Evolutionary conservation across 2,113 vertebrate genomes (phyloP).

Genomic region (Albula goreensis): DNA sequence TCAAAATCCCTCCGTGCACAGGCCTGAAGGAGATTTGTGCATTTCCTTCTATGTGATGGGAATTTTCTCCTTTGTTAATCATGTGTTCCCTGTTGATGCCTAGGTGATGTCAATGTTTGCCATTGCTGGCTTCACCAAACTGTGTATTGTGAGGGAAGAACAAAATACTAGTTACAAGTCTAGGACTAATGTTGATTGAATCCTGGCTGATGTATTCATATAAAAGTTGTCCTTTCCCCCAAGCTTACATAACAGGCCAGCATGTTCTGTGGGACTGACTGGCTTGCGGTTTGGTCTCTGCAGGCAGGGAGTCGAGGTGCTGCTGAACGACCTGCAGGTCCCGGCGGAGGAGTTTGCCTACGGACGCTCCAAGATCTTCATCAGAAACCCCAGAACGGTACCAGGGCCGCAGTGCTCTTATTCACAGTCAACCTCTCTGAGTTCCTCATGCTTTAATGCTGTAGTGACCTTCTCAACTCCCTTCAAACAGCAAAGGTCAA

Average conservation of each 20-base stretch:
- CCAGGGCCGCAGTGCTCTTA: conserved; percentile 36
- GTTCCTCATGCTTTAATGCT: too few relatives aligned
- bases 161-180: background rate
- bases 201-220: too few relatives aligned
- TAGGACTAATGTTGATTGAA: too few relatives aligned
- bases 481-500: too few relatives aligned
- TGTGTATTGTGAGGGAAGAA: background rate
- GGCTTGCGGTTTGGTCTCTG: conserved; percentile 36
- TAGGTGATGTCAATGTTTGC: too few relatives aligned
- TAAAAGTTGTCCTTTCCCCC: too few relatives aligned
- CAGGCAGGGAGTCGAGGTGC: conserved; percentile 89
- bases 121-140: too few relatives aligned
- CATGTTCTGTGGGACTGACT: conserved; percentile 4
- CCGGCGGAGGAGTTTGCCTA: conserved; percentile 86
- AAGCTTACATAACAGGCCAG: too few relatives aligned
- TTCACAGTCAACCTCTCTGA: background rate
- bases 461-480: too few relatives aligned
- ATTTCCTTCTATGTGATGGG: background rate
- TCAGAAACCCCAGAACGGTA: conserved; percentile 97
- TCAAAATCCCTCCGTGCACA: background rate
- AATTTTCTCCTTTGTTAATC: too few relatives aligned
- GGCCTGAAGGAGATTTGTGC: background rate
- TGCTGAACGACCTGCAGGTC: conserved; percentile 83
- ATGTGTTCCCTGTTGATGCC: too few relatives aligned
- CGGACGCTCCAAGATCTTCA: conserved; percentile 97